Conservation (phyloP, 2,113 vertebrate species). For the Corythornis cristatus region DNA sequence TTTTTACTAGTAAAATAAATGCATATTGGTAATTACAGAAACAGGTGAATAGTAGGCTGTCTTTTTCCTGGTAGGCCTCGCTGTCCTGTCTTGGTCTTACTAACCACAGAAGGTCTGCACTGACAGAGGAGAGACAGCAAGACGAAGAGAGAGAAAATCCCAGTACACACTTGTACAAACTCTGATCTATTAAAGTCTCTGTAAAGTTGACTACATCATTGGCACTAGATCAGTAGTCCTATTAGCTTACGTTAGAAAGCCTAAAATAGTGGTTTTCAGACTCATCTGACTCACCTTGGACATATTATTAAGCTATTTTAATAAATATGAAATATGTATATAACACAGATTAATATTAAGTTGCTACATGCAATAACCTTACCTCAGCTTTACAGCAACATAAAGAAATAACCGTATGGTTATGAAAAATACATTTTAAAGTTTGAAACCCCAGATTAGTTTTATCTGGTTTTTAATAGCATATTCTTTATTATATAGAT, state of each 20-base stretch:
- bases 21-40: neutral
- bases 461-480: slow-evolving; percentile 9
- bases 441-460: slow-evolving; percentile 10
- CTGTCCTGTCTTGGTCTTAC: neutral
- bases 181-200: neutral
- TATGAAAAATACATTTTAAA: slow-evolving; percentile 57
- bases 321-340: slow-evolving; percentile 63
- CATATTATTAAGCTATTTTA: slow-evolving; percentile 62
- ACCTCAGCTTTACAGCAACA: slow-evolving; percentile 55
- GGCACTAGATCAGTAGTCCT: neutral
- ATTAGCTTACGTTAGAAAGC: slow-evolving; percentile 27
- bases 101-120: neutral
- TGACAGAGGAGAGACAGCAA: neutral
- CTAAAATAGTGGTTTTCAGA: slow-evolving; percentile 43
- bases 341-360: slow-evolving; percentile 51
- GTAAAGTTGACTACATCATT: neutral
- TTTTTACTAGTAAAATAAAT: neutral
- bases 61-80: neutral
- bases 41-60: neutral
- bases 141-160: neutral
- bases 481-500: slow-evolving; percentile 43
- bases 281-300: slow-evolving; percentile 61
- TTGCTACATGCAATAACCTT: slow-evolving; percentile 52
- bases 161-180: neutral
- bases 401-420: slow-evolving; percentile 25